These are phyloP conservation scores for Bagarius yarrelli DNA, from an alignment of 2,113 vertebrate species.

Conservation along the genomic window DNA sequence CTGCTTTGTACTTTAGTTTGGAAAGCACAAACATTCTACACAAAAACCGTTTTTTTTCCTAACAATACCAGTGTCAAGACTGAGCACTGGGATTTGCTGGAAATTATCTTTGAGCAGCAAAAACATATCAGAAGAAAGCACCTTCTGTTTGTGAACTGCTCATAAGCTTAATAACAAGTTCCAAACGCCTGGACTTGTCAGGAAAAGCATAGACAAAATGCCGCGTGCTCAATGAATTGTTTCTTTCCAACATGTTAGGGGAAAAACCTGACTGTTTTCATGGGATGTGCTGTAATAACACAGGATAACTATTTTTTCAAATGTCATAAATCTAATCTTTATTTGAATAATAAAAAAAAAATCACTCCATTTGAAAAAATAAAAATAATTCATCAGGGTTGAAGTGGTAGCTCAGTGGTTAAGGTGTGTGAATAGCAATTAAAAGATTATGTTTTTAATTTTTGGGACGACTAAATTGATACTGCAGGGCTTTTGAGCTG, in stretches of 20 bases:
- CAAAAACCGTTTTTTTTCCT: slow-evolving; percentile 7
- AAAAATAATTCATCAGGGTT: too few relatives aligned
- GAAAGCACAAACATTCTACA: slow-evolving; percentile 35
- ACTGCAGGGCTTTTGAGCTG: too few relatives aligned
- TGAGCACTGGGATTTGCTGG: slow-evolving; percentile 6
- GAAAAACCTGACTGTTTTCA: background rate
- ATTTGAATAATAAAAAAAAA: background rate
- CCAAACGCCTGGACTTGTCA: slow-evolving; percentile 13
- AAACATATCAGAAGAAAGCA: slow-evolving; percentile 5
- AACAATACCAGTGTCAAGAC: slow-evolving; percentile 25
- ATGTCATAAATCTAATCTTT: background rate
- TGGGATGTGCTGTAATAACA: background rate
- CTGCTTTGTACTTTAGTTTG: slow-evolving; percentile 41
- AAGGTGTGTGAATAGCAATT: too few relatives aligned
- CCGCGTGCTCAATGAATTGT: background rate
- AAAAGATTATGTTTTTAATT: too few relatives aligned
- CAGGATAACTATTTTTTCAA: background rate
- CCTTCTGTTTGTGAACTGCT: slow-evolving; percentile 4
- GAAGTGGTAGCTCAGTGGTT: too few relatives aligned
- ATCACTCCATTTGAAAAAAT: background rate
- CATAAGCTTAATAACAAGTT: background rate
- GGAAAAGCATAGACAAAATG: background rate
- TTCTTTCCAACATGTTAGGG: background rate
- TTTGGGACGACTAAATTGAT: too few relatives aligned
- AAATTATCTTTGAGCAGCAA: slow-evolving; percentile 17